Base-by-base conservation (phyloP, 2,888 invertebrate species). In the Pinctada fucata region DNA sequence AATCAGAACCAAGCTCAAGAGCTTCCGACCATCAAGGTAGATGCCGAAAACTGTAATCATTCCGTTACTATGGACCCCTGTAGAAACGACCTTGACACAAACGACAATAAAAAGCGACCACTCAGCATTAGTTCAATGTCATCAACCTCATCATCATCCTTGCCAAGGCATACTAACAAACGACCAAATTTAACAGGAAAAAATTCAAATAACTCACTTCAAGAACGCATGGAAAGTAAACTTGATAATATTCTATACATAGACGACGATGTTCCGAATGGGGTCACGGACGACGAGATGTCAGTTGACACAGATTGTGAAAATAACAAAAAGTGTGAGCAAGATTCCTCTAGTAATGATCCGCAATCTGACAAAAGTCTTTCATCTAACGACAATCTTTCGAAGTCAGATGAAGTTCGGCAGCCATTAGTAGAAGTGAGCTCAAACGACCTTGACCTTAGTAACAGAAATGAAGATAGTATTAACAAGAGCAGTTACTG, bases 111-210 rank as follows among this genome's bases (percentile, higher is more conserved):
- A 79, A 91, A 92, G 82, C 83, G 93, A 45, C 93, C 93, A 4
- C 84, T 92, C 67, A 92, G 92, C 84, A 87, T 92, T 73, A 91
- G 91, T 78, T 93, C 92, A 5, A 89, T 91, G 80, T 92, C 92
- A 2, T 93, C 93, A 0, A 88, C 91, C 4, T 88, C 90, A 8
- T 88, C 90, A 45, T 89, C 91, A 3, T 92, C 92, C 2, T 85
- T 91, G 48, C 89, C 88, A 63, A 80, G 90, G 51, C 85, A 84
- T n/a, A 83, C 82, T 77, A 80, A 86, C 68, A 91, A 90, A 83
- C 85, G 86, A n/a, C 87, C 86, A 75, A 88, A 89, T 75, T 79
- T 88, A 52, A 75, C 82, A 72, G 84, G 86, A 51, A 83, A 78
- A 73, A 83, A 81, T 67, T 79, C 82, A 1, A 78, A 70, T 31